Evolutionary conservation across 2,113 vertebrate species (phyloP).

Genomic region (Leuciscus idus): DNA sequence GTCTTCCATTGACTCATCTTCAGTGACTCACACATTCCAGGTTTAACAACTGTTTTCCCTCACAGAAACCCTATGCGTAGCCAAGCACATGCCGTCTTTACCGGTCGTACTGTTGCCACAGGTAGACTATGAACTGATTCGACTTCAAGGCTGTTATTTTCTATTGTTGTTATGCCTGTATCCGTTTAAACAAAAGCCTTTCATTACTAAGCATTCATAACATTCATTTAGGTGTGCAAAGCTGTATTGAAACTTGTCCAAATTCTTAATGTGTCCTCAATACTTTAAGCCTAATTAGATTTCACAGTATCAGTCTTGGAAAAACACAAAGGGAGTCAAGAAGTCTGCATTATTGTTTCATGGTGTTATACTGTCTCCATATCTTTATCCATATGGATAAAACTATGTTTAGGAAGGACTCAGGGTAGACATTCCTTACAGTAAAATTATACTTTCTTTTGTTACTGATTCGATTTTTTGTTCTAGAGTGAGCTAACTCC

Average conservation of each 20-base stretch:
- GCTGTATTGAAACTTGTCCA: not conserved
- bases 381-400: slow-evolving; percentile 15
- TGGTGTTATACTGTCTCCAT: not conserved
- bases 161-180: slow-evolving; percentile 11
- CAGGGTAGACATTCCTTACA: not conserved
- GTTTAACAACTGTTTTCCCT: slow-evolving; percentile 60
- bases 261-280: not conserved
- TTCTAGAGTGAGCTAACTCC: slow-evolving; percentile 15
- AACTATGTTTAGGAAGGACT: not conserved
- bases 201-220: slow-evolving; percentile 29
- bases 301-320: slow-evolving; percentile 7
- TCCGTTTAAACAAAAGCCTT: slow-evolving; percentile 6
- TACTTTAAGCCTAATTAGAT: slow-evolving; percentile 25
- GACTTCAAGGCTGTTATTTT: slow-evolving; percentile 39
- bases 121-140: slow-evolving; percentile 51
- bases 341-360: slow-evolving; percentile 3
- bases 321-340: slow-evolving; percentile 1
- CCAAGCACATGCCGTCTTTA: slow-evolving; percentile 55
- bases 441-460: slow-evolving; percentile 8
- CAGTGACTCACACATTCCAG: slow-evolving; percentile 62
- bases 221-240: slow-evolving; percentile 13
- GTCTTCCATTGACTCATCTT: slow-evolving; percentile 61
- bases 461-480: not conserved
- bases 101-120: slow-evolving; percentile 40
- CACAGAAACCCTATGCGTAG: slow-evolving; percentile 45